Conservation (phyloP, 37 sponge, comb jelly and placozoan species). For the Corticium candelabrum region DNA sequence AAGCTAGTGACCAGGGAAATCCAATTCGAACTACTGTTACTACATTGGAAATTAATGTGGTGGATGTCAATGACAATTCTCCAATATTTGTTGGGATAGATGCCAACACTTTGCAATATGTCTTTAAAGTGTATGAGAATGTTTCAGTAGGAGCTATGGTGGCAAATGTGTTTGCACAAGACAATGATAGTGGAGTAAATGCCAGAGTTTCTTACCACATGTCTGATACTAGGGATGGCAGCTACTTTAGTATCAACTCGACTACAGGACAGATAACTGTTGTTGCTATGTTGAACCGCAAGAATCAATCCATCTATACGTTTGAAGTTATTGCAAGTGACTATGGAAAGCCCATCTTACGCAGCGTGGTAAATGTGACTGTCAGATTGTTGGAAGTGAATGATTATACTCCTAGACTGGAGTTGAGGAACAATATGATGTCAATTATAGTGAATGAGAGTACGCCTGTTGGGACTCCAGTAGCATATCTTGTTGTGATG, state of each 20-base stretch:
- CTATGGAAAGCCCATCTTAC: neutral
- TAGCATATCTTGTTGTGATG: neutral
- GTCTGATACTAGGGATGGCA: neutral
- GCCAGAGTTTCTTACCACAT: neutral
- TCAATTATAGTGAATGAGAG: neutral
- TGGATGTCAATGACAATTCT: neutral
- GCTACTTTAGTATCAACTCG: neutral
- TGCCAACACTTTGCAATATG: neutral
- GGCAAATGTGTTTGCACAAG: neutral
- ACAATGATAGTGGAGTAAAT: neutral
- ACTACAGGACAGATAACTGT: neutral
- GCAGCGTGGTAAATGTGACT: neutral
- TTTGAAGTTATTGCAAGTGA: neutral
- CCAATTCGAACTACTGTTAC: neutral
- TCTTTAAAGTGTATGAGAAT: neutral
- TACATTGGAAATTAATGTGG: neutral
- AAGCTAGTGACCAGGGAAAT: neutral
- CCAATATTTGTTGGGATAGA: neutral
- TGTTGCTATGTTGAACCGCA: neutral
- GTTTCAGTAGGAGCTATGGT: neutral
- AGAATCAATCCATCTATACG: neutral
- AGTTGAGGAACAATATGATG: neutral
- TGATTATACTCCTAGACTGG: neutral
- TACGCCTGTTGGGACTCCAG: neutral
- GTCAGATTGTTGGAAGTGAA: neutral